Percentiles rank a stretch among this genome's conserved stretches.
Conservation (phyloP, 2,888 invertebrate species). For the Drosophila kanekoi region DNA sequence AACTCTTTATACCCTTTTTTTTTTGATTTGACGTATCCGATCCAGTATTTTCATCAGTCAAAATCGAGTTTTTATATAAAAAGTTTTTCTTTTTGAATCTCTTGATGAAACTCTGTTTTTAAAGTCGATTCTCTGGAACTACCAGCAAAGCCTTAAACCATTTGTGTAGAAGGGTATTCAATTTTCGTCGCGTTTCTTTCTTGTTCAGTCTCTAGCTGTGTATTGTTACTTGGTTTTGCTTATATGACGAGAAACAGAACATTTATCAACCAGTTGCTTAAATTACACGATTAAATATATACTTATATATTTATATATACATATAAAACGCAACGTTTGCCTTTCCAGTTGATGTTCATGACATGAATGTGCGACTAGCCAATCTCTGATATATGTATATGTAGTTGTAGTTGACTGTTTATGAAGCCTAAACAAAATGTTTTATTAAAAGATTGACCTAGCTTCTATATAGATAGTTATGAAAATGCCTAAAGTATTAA, state of each 20-base stretch:
- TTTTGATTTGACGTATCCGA: too few species aligned
- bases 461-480: neutral
- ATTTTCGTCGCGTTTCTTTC: neutral
- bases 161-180: too few species aligned
- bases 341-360: neutral
- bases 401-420: neutral
- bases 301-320: too few species aligned
- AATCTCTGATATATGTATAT: neutral
- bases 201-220: constrained; percentile 11
- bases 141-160: too few species aligned
- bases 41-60: too few species aligned
- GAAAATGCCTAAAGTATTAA: too few species aligned
- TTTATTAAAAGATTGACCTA: neutral
- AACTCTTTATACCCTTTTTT: too few species aligned
- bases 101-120: too few species aligned
- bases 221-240: constrained; percentile 30
- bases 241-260: neutral
- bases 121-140: too few species aligned
- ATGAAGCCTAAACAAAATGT: neutral
- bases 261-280: constrained; percentile 12
- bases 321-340: constrained; percentile 2
- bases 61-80: too few species aligned
- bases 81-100: too few species aligned
- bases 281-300: constrained; percentile 14
- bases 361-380: neutral